Evolutionary conservation across 2,888 invertebrate species (phyloP).

Genomic region (Drosophila tanythrix): DNA sequence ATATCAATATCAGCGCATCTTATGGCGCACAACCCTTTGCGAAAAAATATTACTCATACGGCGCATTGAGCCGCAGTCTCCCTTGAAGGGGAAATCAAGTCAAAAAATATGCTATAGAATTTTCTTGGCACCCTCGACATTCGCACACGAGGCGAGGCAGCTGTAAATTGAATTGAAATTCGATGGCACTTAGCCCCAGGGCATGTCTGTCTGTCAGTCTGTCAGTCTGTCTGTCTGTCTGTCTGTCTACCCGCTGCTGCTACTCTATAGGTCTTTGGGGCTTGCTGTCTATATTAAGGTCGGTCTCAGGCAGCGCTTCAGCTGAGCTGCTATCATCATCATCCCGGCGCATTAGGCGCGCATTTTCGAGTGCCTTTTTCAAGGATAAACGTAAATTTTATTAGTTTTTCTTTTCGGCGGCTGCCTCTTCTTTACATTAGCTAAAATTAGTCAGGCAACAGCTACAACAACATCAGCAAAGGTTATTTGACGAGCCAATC

Average conservation of each 20-base stretch:
- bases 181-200: slow-evolving; percentile 74
- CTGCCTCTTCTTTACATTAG: slow-evolving; percentile 72
- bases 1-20: slow-evolving; percentile 70
- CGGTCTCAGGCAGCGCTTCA: slow-evolving; percentile 46
- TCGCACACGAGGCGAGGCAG: slow-evolving; percentile 52
- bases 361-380: slow-evolving; percentile 77
- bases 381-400: slow-evolving; percentile 81
- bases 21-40: slow-evolving; percentile 64
- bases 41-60: slow-evolving; percentile 75
- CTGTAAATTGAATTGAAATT: slow-evolving; percentile 79
- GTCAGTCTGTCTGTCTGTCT: slow-evolving; percentile 18
- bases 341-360: slow-evolving; percentile 73
- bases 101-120: slow-evolving; percentile 71
- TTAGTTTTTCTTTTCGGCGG: slow-evolving; percentile 61
- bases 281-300: slow-evolving; percentile 74
- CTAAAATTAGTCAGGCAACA: slow-evolving; percentile 73
- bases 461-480: slow-evolving; percentile 40
- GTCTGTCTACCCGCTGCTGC: slow-evolving; percentile 24
- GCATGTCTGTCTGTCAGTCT: slow-evolving; percentile 35
- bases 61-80: slow-evolving; percentile 36
- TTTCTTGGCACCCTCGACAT: slow-evolving; percentile 68
- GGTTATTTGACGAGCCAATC: slow-evolving; percentile 63
- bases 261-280: slow-evolving; percentile 46
- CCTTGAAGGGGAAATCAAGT: slow-evolving; percentile 54
- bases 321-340: slow-evolving; percentile 59